A percentile compares a stretch with the other conserved stretches of the same genome.
Evolutionary conservation across 2,888 invertebrate species (phyloP).

Genomic region (Linnaemya tessellans): DNA sequence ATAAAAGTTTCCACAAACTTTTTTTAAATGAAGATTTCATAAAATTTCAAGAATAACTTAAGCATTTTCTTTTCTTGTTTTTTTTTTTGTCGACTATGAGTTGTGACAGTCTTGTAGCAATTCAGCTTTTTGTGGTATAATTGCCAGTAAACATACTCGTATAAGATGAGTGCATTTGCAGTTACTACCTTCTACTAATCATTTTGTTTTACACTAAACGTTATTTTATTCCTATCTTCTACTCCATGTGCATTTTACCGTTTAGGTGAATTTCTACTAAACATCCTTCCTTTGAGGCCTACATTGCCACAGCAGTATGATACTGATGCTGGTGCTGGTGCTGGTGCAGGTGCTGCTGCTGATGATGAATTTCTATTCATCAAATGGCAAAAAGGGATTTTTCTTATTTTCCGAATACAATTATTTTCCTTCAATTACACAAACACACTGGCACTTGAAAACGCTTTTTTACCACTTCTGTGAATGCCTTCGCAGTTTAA

Average conservation of each 20-base stretch:
- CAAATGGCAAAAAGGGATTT: slow-evolving; percentile 51
- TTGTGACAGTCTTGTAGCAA: slow-evolving; percentile 12
- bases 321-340: not conserved
- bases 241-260: slow-evolving; percentile 54
- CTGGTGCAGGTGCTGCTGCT: slow-evolving; percentile 3
- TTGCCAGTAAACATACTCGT: slow-evolving; percentile 16
- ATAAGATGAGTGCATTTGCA: slow-evolving; percentile 1
- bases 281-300: slow-evolving; percentile 55
- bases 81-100: slow-evolving; percentile 6
- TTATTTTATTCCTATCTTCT: slow-evolving; percentile 11
- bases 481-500: slow-evolving; percentile 51
- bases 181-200: not conserved
- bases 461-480: slow-evolving; percentile 56
- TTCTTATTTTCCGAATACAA: slow-evolving; percentile 64
- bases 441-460: slow-evolving; percentile 66
- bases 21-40: too few relatives aligned
- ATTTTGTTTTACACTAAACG: slow-evolving; percentile 30
- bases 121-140: not conserved
- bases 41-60: too few relatives aligned
- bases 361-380: slow-evolving; percentile 28
- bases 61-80: not conserved
- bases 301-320: not conserved
- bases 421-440: slow-evolving; percentile 73
- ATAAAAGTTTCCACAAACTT: too few relatives aligned
- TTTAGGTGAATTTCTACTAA: slow-evolving; percentile 50